Base-by-base conservation (phyloP, 2,113 vertebrate species). In the Corvus hawaiiensis region DNA sequence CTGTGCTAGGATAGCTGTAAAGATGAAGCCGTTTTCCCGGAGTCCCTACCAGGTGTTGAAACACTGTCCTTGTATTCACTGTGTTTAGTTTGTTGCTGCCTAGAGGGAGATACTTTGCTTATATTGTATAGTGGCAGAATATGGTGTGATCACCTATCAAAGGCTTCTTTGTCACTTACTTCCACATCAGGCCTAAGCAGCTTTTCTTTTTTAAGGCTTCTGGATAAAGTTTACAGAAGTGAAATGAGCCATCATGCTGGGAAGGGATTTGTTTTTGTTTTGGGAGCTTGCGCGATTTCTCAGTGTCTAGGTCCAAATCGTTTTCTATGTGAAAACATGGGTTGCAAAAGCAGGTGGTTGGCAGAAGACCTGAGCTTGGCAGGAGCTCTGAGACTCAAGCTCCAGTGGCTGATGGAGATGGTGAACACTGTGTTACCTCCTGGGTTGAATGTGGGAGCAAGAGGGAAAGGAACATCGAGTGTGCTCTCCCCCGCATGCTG, bases 331-430 rank as follows among this genome's bases (percentile, higher is more conserved):
- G 72, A 87, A 94, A 90, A 84, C 56, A 87, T 0, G 44, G 43
- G 43, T 28, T 93, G 87, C 76, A 92, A 66, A 83, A 96, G 91
- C 96, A 97, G 95, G 96, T 97, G 93, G 64, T 87, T 97, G 96
- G 92, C 94, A 96, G 85, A 85, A 94, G 90, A 93, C 35, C 69
- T 84, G 87, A 87, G 59, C 71, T 76, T 97, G 94, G 94, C 88
- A 95, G 62, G 43, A 89, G 55, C 59, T 74, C 64, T 88, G 72
- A 75, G 56, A 41, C 32, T 75, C 4, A 1, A 77, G n/a, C 58
- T 93, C 28, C 69, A 7, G 3, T 64, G 71, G 80, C 74, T 61
- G 63, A 72, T 80, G 78, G 79, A 76, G 82, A 82, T 52, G 35
- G 39, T n/a, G 83, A 55, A 61, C 9, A 6, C 71, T 72, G 54